phyloP scores from a whole-genome alignment of 1,140 invertebrate species.

The Drosophila nasuta region DNA sequence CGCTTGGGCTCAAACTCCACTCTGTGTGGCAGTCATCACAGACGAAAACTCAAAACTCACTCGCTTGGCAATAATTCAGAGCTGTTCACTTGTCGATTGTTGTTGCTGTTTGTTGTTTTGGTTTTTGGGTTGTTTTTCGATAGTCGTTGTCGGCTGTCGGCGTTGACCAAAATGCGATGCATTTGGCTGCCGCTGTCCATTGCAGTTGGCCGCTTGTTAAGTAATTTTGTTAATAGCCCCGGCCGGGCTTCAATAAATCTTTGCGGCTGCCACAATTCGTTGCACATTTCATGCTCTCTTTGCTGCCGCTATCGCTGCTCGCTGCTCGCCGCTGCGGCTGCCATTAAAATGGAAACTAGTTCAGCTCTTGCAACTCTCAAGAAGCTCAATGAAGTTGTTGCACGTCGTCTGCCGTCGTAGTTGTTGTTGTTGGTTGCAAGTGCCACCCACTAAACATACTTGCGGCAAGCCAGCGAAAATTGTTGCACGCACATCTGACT shows the following conservation, averaged over 20 bases:
- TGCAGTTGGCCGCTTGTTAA: slow-evolving; percentile 75
- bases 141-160: slow-evolving; percentile 24
- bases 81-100: slow-evolving; percentile 44
- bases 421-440: slow-evolving; percentile 4
- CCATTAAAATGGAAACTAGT: slow-evolving; percentile 76
- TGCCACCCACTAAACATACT: slow-evolving; percentile 44
- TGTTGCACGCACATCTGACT: slow-evolving; percentile 65
- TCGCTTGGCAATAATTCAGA: slow-evolving; percentile 74
- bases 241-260: slow-evolving; percentile 74
- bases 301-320: slow-evolving; percentile 65
- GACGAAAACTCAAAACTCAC: slow-evolving; percentile 62
- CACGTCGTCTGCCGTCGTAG: slow-evolving; percentile 39
- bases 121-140: slow-evolving; percentile 26
- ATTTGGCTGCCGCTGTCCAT: slow-evolving; percentile 39
- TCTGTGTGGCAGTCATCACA: slow-evolving; percentile 23
- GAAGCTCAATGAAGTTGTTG: slow-evolving; percentile 76
- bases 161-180: slow-evolving; percentile 48
- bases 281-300: slow-evolving; percentile 83
- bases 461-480: slow-evolving; percentile 51
- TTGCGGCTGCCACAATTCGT: slow-evolving; percentile 79
- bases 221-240: slow-evolving; percentile 81
- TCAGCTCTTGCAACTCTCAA: slow-evolving; percentile 55
- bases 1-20: background rate
- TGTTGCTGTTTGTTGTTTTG: slow-evolving; percentile 11
- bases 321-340: too few species aligned